Base-by-base conservation (phyloP, 2,113 vertebrate genomes). In the Sarotherodon lohbergeri region DNA sequence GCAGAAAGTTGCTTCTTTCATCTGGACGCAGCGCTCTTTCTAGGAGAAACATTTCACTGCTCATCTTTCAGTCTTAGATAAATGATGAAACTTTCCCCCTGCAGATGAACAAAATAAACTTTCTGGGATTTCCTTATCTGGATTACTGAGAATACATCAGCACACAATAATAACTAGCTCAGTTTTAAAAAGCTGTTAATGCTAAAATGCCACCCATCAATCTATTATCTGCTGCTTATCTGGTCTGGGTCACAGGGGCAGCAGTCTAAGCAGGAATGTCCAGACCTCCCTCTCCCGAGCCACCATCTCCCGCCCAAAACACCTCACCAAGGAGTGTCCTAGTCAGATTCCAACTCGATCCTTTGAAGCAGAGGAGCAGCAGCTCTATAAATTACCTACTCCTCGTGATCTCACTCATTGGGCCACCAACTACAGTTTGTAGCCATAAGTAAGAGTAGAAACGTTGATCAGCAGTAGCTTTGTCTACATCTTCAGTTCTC, bases 171-270 rank as follows among this genome's bases (percentile, higher is more conserved):
- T 52, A 78, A 19, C 24, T 32, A 50, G 4, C 46, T 78, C 27
- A 78, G 3, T 71, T 71, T 71, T 76, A 19, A 76, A 76, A 76
- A 50, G 9, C 43, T 12, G 46, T 50, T 78, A 78, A 78, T 78
- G 16, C 9, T 78, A 76, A 50, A 78, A 50, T 7, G 24, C 24
- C 24, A 5, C 41, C 14, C 71, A 32, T 78, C 43, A 19, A 46
- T 78, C 24, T 32, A 50, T 48, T 29, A 29, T 32, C 1, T 78
- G 27, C 16, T 50, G 16, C 16, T 50, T 78, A 78, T 50, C 43
- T 76, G 9, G 14, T 16, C 43, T 29, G 68, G 14, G 14, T 48
- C 14, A 48, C n/a, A 46, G 41, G 5, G 41, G 68, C 68, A 48
- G 71, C 24, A 76, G 71, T 50, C 71, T 48, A 76, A 76, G 71